Conservation (phyloP, 2,797 vertebrate genomes). For the Rhinoraja longicauda region DNA sequence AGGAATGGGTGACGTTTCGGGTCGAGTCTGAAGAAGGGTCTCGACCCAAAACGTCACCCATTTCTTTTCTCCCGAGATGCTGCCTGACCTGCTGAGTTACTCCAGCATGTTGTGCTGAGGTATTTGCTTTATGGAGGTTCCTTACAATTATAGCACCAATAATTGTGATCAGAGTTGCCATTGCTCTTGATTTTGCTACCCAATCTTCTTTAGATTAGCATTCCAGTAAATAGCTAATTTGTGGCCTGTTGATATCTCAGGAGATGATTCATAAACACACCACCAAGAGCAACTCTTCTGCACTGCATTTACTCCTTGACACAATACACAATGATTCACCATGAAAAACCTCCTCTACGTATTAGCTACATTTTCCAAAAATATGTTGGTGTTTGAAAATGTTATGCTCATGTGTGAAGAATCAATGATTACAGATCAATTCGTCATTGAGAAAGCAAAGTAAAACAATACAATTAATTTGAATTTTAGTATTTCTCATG, state of each 20-base stretch:
- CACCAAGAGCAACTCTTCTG: too few relatives aligned
- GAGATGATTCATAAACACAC: background rate
- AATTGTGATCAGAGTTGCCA: background rate
- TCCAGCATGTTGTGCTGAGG: background rate
- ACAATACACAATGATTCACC: background rate
- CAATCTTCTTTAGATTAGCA: background rate
- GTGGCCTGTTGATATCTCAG: background rate
- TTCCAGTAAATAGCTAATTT: background rate
- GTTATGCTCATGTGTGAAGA: background rate
- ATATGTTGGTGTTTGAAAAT: background rate
- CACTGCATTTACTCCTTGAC: background rate
- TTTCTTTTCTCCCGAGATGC: too few relatives aligned
- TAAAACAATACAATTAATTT: conserved; percentile 4
- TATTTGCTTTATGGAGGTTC: background rate
- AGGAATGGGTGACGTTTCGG: too few relatives aligned
- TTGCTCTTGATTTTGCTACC: background rate
- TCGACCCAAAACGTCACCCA: too few relatives aligned
- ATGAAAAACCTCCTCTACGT: background rate
- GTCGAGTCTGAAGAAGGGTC: too few relatives aligned
- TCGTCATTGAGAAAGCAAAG: background rate
- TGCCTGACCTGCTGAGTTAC: too few relatives aligned
- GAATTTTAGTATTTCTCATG: background rate
- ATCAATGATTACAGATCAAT: background rate
- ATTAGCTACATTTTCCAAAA: background rate
- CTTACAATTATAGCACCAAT: background rate